Conservation (phyloP, 64 coral and sea anemone species). For the Astreopora myriophthalma region DNA sequence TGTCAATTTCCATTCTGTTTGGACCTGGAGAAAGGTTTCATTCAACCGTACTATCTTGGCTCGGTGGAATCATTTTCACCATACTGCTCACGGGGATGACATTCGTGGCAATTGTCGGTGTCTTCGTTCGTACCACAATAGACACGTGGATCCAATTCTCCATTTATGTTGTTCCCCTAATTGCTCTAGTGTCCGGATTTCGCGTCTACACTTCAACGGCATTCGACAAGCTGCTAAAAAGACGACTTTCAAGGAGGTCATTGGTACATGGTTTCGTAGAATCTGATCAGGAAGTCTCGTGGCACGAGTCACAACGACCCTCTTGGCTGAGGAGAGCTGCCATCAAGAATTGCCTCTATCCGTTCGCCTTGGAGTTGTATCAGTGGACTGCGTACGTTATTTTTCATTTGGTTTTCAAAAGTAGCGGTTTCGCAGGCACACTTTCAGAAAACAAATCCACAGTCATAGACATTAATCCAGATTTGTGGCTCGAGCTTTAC, state of each 20-base stretch:
- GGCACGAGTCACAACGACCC: conserved; percentile 61
- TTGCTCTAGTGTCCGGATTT: conserved; percentile 75
- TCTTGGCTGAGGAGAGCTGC: conserved; percentile 72
- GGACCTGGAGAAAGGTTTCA: conserved; percentile 70
- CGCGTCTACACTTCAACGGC: conserved; percentile 65
- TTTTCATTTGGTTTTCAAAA: conserved; percentile 55
- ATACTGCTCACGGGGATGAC: conserved; percentile 49
- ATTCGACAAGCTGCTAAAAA: conserved; percentile 69
- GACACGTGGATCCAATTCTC: conserved; percentile 98
- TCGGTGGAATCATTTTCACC: conserved; percentile 55
- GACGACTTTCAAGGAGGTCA: conserved; percentile 55
- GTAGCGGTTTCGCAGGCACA: conserved; percentile 72
- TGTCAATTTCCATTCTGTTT: conserved; percentile 65
- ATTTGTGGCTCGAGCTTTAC: conserved; percentile 73
- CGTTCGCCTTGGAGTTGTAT: conserved; percentile 79
- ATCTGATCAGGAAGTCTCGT: conserved; percentile 59
- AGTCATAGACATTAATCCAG: conserved; percentile 35
- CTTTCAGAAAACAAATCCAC: conserved; percentile 17
- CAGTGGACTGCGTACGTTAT: conserved; percentile 83
- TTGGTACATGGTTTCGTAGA: conserved; percentile 29
- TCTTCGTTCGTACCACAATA: conserved; percentile 92
- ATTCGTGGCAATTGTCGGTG: conserved; percentile 85
- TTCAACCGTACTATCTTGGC: background rate
- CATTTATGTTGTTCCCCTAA: conserved; percentile 85
- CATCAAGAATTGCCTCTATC: conserved; percentile 93